Evolutionary conservation across 2,888 invertebrate genomes (phyloP).

Genomic region (Agrypnus murinus): DNA sequence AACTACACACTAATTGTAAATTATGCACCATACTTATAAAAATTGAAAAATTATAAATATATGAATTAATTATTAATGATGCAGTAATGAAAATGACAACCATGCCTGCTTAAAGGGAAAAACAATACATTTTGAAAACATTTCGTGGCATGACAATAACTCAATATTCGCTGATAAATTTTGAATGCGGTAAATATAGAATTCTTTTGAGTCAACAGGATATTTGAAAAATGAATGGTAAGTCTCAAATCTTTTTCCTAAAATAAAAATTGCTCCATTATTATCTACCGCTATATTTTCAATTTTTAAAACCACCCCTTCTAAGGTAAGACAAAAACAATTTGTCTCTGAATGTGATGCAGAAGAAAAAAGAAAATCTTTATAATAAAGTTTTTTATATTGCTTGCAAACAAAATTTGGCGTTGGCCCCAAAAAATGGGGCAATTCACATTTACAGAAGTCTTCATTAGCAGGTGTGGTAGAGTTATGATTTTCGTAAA

Average conservation of each 20-base stretch:
- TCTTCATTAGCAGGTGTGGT: background rate
- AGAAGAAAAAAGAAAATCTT: no score
- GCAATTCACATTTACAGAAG: background rate
- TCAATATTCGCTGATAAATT: no score
- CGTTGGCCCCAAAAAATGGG: slow-evolving; percentile 15
- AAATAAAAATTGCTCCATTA: no score
- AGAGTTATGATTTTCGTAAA: slow-evolving; percentile 10
- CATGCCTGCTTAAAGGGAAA: slow-evolving; percentile 21
- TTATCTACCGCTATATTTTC: no score
- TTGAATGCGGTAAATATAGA: slow-evolving; percentile 22
- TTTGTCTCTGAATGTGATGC: no score
- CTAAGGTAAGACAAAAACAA: no score
- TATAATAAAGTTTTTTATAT: background rate
- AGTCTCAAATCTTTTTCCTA: no score
- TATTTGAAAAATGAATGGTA: slow-evolving; percentile 13
- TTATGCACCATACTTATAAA: no score
- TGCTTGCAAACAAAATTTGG: slow-evolving; percentile 24
- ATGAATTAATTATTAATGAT: slow-evolving; percentile 19
- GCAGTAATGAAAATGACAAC: slow-evolving; percentile 28
- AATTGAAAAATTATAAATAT: no score
- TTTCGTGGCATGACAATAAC: no score
- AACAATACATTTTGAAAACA: slow-evolving; percentile 20
- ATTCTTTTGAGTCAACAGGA: slow-evolving; percentile 19
- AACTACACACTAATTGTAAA: no score
- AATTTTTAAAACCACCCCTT: no score